Percentiles rank a stretch among this genome's conserved stretches.
Evolutionary conservation across 2,888 invertebrate species (phyloP).

Genomic region (Pammene fasciana): DNA sequence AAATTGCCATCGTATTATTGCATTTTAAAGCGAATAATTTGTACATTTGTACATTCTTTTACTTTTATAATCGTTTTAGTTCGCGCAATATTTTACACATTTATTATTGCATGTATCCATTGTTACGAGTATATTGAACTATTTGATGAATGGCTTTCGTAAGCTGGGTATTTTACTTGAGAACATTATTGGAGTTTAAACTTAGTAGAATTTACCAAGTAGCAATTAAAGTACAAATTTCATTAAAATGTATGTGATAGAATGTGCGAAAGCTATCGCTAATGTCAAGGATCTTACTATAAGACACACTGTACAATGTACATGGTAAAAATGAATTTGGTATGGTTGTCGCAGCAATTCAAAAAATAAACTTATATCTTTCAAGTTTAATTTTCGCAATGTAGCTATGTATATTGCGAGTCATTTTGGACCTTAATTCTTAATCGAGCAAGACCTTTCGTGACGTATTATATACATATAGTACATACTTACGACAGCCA

Average conservation of each 20-base stretch:
- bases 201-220: background rate
- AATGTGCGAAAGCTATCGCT: conserved; percentile 19
- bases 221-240: conserved; percentile 30
- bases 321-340: background rate
- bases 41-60: conserved; percentile 25
- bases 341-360: background rate
- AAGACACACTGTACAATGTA: conserved; percentile 1
- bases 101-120: conserved; percentile 6
- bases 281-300: conserved; percentile 5
- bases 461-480: background rate
- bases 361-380: background rate
- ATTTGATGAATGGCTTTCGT: conserved; percentile 14
- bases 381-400: background rate
- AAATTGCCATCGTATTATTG: conserved; percentile 32
- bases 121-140: background rate
- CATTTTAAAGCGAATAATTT: conserved; percentile 21
- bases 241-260: conserved; percentile 11
- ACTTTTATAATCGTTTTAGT: conserved; percentile 13
- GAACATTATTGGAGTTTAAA: background rate
- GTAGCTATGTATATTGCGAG: background rate
- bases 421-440: background rate
- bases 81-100: conserved; percentile 16
- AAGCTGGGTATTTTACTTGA: conserved; percentile 5
- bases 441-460: background rate
- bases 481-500: background rate